Percentiles rank a stretch among this genome's conserved stretches.
Conservation (phyloP, 1,140 invertebrate species). For the Campoletis sonorensis region DNA sequence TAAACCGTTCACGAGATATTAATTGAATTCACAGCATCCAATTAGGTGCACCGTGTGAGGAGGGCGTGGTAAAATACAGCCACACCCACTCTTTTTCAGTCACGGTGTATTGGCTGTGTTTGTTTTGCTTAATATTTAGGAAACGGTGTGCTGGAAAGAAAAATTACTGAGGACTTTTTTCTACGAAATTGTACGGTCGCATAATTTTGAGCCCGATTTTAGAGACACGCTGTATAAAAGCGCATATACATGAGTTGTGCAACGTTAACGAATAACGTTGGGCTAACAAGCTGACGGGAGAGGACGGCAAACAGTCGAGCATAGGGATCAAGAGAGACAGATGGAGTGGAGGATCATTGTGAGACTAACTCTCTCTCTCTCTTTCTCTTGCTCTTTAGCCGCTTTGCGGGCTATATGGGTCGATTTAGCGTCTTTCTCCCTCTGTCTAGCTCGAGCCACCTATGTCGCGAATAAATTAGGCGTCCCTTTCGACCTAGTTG, state of each 20-base stretch:
- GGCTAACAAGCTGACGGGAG: constrained; percentile 67
- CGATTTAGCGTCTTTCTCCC: background rate
- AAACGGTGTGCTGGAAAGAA: too few species aligned
- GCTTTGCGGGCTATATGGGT: background rate
- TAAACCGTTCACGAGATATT: too few species aligned
- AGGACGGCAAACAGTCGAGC: constrained; percentile 52
- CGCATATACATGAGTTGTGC: background rate
- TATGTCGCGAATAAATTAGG: constrained; percentile 74
- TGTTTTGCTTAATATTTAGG: too few species aligned
- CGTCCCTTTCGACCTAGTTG: constrained; percentile 75
- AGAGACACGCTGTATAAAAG: too few species aligned
- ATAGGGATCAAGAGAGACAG: background rate
- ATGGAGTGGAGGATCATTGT: background rate
- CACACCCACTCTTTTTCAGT: too few species aligned
- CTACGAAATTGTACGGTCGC: too few species aligned
- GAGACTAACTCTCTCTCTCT: background rate
- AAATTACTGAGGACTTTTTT: too few species aligned
- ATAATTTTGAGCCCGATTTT: too few species aligned
- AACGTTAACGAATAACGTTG: constrained; percentile 68
- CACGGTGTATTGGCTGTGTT: too few species aligned
- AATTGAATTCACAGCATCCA: too few species aligned
- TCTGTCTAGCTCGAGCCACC: constrained; percentile 59
- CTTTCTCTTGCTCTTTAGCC: background rate
- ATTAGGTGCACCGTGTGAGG: too few species aligned
- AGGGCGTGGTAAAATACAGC: too few species aligned